phyloP scores from a whole-genome alignment of 2,888 invertebrate genomes.

The Calameuta filiformis region DNA sequence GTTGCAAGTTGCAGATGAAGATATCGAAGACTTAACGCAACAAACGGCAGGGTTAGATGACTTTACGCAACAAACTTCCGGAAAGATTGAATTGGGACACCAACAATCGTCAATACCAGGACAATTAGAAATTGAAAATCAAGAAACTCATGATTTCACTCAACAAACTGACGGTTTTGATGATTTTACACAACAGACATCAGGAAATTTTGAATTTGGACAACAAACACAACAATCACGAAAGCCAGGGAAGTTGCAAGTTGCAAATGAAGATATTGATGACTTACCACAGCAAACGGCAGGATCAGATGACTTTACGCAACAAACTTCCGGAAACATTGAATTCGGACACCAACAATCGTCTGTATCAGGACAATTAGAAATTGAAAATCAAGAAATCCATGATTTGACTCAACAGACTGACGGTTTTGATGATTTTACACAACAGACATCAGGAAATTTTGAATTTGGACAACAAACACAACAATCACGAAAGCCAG shows the following conservation, averaged over 20 bases:
- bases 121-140: slow-evolving; percentile 10
- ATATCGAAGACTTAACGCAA: slow-evolving; percentile 18
- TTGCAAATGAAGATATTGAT: slow-evolving; percentile 21
- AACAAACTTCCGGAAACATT: slow-evolving; percentile 4
- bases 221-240: slow-evolving; percentile 11
- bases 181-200: slow-evolving; percentile 27
- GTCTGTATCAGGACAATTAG: slow-evolving; percentile 2
- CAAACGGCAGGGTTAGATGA: slow-evolving; percentile 6
- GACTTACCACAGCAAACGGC: slow-evolving; percentile 16
- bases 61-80: slow-evolving; percentile 8
- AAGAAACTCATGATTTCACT: slow-evolving; percentile 14
- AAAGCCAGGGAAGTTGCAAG: slow-evolving; percentile 18
- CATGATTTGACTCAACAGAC: slow-evolving; percentile 17
- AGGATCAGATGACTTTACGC: slow-evolving; percentile 6
- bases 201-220: slow-evolving; percentile 14
- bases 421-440: slow-evolving; percentile 27
- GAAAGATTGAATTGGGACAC: slow-evolving; percentile 11
- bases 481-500: slow-evolving; percentile 9
- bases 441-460: slow-evolving; percentile 21
- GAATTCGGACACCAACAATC: slow-evolving; percentile 17
- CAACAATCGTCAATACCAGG: slow-evolving; percentile 8
- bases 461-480: slow-evolving; percentile 12
- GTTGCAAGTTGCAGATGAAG: slow-evolving; percentile 24
- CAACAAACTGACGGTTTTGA: slow-evolving; percentile 20
- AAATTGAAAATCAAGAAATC: slow-evolving; percentile 12